A percentile compares a stretch with the other conserved stretches of the same genome.
These are phyloP conservation scores for Clamator glandarius DNA, from an alignment of 2,797 vertebrate genomes.

Conservation along the genomic window DNA sequence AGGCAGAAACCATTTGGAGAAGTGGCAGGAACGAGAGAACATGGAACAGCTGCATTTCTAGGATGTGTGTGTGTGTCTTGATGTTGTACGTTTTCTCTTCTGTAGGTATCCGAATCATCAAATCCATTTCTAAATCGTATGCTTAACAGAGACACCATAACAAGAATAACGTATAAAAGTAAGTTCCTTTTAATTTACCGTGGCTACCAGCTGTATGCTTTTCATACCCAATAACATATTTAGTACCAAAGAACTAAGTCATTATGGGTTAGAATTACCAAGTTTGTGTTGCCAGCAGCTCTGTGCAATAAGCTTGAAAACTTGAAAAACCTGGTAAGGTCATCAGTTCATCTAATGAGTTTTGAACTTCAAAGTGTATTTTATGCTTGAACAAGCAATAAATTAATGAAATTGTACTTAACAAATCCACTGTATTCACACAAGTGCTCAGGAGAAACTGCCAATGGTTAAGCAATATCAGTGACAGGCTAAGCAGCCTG, in stretches of 20 bases:
- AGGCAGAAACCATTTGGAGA: background rate
- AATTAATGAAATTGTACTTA: background rate
- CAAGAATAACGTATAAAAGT: constrained; percentile 99
- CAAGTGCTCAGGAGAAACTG: background rate
- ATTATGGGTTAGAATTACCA: background rate
- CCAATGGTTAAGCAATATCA: background rate
- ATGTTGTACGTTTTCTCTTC: constrained; percentile 8
- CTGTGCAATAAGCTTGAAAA: background rate
- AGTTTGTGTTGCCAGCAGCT: background rate
- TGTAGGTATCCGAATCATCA: constrained; percentile 94
- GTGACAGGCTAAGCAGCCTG: background rate
- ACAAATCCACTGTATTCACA: background rate
- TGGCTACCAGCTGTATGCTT: background rate
- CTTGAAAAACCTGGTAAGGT: background rate
- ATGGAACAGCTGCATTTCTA: background rate
- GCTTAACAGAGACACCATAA: constrained; percentile 99
- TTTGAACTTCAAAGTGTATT: background rate
- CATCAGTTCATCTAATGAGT: background rate
- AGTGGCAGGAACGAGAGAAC: background rate
- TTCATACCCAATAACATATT: background rate
- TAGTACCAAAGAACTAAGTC: background rate
- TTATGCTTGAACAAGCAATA: background rate
- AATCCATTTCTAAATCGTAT: constrained; percentile 98
- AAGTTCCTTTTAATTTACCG: constrained; percentile 75
- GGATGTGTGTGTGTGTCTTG: background rate